These are phyloP conservation scores for Prunella fulvescens DNA, from an alignment of 2,113 vertebrate species.

Conservation along the genomic window DNA sequence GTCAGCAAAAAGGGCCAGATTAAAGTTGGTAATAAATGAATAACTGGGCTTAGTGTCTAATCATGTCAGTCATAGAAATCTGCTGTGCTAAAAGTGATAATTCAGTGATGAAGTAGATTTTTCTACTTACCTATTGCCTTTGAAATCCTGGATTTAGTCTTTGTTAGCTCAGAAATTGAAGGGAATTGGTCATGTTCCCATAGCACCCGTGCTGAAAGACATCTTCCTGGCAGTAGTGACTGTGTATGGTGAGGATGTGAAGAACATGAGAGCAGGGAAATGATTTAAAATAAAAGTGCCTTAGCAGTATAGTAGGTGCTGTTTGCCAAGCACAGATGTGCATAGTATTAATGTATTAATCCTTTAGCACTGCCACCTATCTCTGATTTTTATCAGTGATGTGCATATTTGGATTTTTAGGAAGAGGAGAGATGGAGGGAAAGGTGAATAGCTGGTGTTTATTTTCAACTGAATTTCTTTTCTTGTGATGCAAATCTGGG, in stretches of 20 bases:
- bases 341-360: neutral
- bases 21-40: neutral
- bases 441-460: neutral
- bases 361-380: neutral
- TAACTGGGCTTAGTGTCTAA: neutral
- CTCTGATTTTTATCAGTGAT: neutral
- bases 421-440: neutral
- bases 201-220: slow-evolving; percentile 11
- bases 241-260: slow-evolving; percentile 10
- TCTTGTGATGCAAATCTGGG: neutral
- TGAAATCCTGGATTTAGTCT: neutral
- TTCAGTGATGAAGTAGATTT: neutral
- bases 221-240: neutral
- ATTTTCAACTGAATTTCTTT: neutral
- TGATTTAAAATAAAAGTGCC: slow-evolving; percentile 19
- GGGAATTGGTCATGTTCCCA: neutral
- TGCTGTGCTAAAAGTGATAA: neutral
- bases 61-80: neutral
- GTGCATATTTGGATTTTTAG: neutral
- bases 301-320: neutral
- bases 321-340: neutral
- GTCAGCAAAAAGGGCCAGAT: neutral
- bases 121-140: slow-evolving; percentile 5
- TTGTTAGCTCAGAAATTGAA: neutral
- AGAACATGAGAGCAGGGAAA: neutral